Evolutionary conservation across 2,113 vertebrate genomes (phyloP).

Genomic region (Mandrillus leucophaeus): DNA sequence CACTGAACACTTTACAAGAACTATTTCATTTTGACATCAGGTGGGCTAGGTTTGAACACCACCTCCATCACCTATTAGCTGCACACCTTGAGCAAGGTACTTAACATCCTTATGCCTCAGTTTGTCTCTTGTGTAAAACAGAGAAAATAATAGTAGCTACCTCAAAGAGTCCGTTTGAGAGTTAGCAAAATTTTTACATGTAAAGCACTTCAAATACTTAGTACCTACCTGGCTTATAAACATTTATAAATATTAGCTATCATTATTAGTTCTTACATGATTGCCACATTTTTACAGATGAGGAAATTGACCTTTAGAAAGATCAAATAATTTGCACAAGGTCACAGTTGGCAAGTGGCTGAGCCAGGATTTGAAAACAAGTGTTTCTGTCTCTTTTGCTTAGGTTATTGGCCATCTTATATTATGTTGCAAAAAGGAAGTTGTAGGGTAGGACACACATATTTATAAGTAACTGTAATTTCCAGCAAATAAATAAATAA

Average conservation of each 20-base stretch:
- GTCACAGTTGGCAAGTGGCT: neutral
- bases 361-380: neutral
- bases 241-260: neutral
- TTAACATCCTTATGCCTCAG: neutral
- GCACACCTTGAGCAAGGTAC: neutral
- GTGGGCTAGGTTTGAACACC: neutral
- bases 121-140: neutral
- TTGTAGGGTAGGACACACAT: neutral
- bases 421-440: neutral
- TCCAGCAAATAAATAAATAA: neutral
- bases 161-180: neutral
- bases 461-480: neutral
- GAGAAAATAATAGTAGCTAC: neutral
- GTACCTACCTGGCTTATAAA: neutral
- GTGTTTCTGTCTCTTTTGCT: neutral
- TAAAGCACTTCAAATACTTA: neutral
- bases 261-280: conserved; percentile 17
- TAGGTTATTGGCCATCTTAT: neutral
- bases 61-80: neutral
- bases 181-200: neutral
- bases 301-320: neutral
- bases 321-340: neutral
- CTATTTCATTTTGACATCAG: neutral
- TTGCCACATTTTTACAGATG: neutral
- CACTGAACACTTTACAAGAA: accelerated